A percentile compares a stretch with the other conserved stretches of the same genome.
Conservation (phyloP, 2,797 vertebrate species). For the Coluber constrictor region DNA sequence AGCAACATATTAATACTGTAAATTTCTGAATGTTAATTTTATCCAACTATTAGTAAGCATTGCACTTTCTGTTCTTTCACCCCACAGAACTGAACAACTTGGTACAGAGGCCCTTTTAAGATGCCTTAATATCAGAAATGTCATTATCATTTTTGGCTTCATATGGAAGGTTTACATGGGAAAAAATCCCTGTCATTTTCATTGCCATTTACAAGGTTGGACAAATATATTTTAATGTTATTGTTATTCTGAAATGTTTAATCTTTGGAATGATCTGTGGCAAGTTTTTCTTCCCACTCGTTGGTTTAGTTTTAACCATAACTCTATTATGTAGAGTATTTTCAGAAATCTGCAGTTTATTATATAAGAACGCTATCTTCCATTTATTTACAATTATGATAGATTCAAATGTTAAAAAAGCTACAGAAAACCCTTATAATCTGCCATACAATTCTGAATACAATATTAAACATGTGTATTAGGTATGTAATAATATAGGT, state of each 20-base stretch:
- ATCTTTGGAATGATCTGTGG: background rate
- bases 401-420: background rate
- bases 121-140: background rate
- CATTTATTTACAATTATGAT: background rate
- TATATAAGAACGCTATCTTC: background rate
- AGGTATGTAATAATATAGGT: background rate
- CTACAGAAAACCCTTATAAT: background rate
- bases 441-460: background rate
- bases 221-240: background rate
- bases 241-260: background rate
- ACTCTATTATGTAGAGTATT: background rate
- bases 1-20: background rate
- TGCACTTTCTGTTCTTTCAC: background rate
- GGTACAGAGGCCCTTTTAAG: background rate
- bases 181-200: background rate
- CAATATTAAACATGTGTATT: background rate
- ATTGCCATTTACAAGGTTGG: background rate
- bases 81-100: background rate
- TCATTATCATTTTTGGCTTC: background rate
- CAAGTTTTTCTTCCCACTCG: background rate
- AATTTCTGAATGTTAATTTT: background rate
- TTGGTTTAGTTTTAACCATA: background rate
- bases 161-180: background rate
- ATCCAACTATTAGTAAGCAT: background rate
- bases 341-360: background rate